A percentile compares a stretch with the other conserved stretches of the same genome.
Evolutionary conservation across 2,113 vertebrate species (phyloP).

Genomic region (Ciconia maguari): DNA sequence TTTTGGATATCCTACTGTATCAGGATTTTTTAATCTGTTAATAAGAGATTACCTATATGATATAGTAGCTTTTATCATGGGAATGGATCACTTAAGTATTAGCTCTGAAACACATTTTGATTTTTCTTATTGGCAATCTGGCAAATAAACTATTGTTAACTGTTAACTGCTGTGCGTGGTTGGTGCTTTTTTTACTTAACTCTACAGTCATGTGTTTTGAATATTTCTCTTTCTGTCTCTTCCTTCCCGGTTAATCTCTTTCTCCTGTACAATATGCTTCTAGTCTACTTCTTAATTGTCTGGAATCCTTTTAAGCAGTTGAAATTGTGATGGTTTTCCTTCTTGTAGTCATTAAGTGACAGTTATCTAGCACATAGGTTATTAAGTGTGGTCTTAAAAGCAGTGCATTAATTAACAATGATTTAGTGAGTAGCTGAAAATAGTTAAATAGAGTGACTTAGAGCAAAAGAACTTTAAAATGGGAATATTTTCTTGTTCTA

Average conservation of each 20-base stretch:
- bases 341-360: background rate
- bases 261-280: background rate
- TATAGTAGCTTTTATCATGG: background rate
- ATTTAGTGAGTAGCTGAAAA: background rate
- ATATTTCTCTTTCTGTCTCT: background rate
- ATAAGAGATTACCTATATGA: background rate
- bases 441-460: background rate
- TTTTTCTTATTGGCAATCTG: background rate
- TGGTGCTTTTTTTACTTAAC: background rate
- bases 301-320: background rate
- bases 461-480: background rate
- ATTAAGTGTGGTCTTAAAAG: background rate
- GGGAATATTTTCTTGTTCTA: background rate
- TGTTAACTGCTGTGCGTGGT: background rate
- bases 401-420: background rate
- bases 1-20: background rate
- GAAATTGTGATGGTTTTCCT: background rate
- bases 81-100: background rate
- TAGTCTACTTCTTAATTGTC: background rate
- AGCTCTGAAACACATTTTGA: background rate
- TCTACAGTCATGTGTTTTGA: background rate
- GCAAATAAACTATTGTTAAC: background rate
- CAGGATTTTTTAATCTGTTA: background rate
- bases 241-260: background rate
- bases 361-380: background rate